A percentile compares a stretch with the other conserved stretches of the same genome.
Conservation (phyloP, 2,797 vertebrate species). For the Pogonophryne albipinna region DNA sequence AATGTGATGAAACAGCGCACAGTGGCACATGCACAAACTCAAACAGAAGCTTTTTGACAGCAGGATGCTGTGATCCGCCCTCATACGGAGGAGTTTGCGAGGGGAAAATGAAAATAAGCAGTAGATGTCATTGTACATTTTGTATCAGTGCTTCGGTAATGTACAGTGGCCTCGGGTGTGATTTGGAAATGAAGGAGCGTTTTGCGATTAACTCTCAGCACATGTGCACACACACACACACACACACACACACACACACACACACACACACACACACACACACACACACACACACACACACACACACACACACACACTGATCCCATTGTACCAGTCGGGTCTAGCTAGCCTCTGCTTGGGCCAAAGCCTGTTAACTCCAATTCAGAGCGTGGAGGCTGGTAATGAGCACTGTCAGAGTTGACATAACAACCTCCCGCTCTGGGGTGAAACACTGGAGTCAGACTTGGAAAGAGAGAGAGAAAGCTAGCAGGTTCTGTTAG, state of each 20-base stretch:
- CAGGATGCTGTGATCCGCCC: constrained; percentile 14
- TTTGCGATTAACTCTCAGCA: constrained; percentile 57
- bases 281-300: constrained; percentile 15
- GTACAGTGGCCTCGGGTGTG: constrained; percentile 50
- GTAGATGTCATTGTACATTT: constrained; percentile 44
- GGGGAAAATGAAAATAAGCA: constrained; percentile 37
- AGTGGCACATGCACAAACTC: neutral
- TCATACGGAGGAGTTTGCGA: constrained; percentile 21
- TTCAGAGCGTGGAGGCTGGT: constrained; percentile 61
- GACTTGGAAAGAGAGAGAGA: constrained; percentile 1
- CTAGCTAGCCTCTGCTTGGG: constrained; percentile 55
- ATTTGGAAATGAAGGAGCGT: constrained; percentile 56
- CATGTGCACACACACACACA: constrained; percentile 4
- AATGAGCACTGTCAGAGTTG: constrained; percentile 74
- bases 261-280: constrained; percentile 40
- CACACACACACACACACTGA: constrained; percentile 41
- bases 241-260: constrained; percentile 25
- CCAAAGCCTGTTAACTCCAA: constrained; percentile 74
- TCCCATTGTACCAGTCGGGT: constrained; percentile 61
- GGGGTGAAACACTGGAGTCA: constrained; percentile 44
- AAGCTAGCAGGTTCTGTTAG: constrained; percentile 13
- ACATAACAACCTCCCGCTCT: constrained; percentile 66
- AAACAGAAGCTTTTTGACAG: constrained; percentile 20
- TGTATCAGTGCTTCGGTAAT: constrained; percentile 40
- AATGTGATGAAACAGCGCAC: neutral